Percentiles rank a stretch among this genome's conserved stretches.
These are phyloP conservation scores for Vidua chalybeata DNA, from an alignment of 2,113 vertebrate species.

Conservation along the genomic window DNA sequence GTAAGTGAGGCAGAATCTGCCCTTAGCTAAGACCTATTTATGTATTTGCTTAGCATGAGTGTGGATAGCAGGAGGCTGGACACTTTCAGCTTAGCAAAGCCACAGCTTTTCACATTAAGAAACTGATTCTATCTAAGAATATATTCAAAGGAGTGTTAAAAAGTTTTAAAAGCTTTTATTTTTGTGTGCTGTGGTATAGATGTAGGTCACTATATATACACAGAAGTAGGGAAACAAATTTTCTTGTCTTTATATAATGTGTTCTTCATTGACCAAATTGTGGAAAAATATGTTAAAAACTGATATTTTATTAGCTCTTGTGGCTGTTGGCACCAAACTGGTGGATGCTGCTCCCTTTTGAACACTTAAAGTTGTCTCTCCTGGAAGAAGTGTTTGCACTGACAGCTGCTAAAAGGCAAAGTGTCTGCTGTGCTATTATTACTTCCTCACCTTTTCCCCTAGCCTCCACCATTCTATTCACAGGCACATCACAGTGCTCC, in stretches of 20 bases:
- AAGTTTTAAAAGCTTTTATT: not conserved
- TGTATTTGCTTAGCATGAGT: not conserved
- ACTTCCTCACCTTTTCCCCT: not conserved
- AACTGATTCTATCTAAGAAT: not conserved
- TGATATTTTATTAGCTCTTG: not conserved
- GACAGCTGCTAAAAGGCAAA: not conserved
- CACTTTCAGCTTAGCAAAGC: not conserved
- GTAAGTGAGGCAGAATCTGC: constrained; percentile 7
- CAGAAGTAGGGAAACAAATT: not conserved
- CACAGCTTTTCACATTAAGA: not conserved
- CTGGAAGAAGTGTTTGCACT: not conserved
- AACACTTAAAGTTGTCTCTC: not conserved
- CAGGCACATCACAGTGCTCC: not conserved
- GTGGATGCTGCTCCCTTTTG: not conserved
- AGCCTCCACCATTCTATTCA: not conserved
- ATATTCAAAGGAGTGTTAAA: not conserved
- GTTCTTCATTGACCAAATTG: not conserved
- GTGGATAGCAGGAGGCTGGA: not conserved
- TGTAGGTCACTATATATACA: not conserved
- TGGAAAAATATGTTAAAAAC: not conserved
- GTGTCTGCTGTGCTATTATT: not conserved
- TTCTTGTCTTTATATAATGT: not conserved
- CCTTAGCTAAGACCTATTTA: not conserved
- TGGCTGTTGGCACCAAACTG: not conserved
- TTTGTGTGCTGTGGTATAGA: not conserved